Evolutionary conservation across 1,140 invertebrate species (phyloP), one percentile per base, ranked within the genome.

Genomic region (Ceratitis capitata): DNA sequence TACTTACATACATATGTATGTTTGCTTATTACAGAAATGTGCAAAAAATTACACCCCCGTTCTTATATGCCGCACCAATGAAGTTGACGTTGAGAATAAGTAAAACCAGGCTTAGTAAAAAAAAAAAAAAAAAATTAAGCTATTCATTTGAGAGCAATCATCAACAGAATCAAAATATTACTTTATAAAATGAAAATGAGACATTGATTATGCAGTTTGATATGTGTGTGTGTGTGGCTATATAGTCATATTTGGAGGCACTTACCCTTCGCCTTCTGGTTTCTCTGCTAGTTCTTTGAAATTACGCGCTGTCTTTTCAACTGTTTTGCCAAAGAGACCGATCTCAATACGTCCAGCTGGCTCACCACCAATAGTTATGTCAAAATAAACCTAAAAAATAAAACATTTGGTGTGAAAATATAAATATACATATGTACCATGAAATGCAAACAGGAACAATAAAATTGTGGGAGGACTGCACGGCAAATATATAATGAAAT

Each of bases 271-370:
- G 26, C 96, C 97, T 86, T 92, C 89, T 0, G 95, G 94, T 90
- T 96, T 97, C 88, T 95, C 93, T 16, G 97, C 95, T 56, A 99
- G 92, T 92, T 98, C 94, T 86, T 94, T 93, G 92, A 99, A 99
- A 92, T 99, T 99, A 87, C 96, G 93, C 0, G 94, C 97, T 6
- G 99, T 99, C 92, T 97, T 98, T 16, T 98, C 98, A 0, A 99
- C 98, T 83, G 97, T 99, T 91, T 98, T 98, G 32, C 99, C 98
- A 91, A 96, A 97, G 0, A 99, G 93, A 51, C 98, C 99, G 92
- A 99, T 98, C 85, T 96, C 97, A 88, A 99, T 94, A 74, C 95
- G 93, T 74, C 98, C 98, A 47, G 93, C 92, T 26, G 92, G 85
- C 88, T 97, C 94, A 64, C 94, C 96, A 16, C 97, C 98, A 89